Evolutionary conservation across 2,797 vertebrate genomes (phyloP).

Genomic region (Cyprinodon diabolis): DNA sequence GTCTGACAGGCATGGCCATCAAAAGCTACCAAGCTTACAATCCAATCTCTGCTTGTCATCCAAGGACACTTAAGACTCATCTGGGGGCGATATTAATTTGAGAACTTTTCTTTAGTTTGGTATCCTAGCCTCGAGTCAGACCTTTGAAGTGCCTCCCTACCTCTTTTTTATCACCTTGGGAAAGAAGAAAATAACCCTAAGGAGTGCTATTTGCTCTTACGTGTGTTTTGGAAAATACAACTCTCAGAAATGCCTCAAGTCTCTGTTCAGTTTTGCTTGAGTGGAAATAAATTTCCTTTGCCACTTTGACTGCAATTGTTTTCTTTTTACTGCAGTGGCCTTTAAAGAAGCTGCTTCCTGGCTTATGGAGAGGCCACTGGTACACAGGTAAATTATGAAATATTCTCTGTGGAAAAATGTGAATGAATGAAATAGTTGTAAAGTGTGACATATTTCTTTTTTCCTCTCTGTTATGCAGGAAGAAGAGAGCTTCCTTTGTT

Average conservation of each 20-base stretch:
- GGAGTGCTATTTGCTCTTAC: slow-evolving; percentile 15
- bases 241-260: slow-evolving; percentile 38
- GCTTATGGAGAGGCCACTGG: slow-evolving; percentile 25
- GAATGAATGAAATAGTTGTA: slow-evolving; percentile 21
- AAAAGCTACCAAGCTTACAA: slow-evolving; percentile 78
- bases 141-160: slow-evolving; percentile 24
- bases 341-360: slow-evolving; percentile 45
- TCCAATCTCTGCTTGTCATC: slow-evolving; percentile 79
- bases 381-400: slow-evolving; percentile 26
- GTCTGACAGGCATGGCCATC: slow-evolving; percentile 76
- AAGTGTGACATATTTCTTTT: slow-evolving; percentile 9
- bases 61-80: slow-evolving; percentile 79
- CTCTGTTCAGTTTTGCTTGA: slow-evolving; percentile 35
- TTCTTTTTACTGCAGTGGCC: slow-evolving; percentile 59
- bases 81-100: slow-evolving; percentile 74
- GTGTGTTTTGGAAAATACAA: slow-evolving; percentile 27
- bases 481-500: slow-evolving; percentile 42
- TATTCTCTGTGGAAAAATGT: slow-evolving; percentile 15
- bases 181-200: slow-evolving; percentile 14
- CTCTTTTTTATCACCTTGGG: slow-evolving; percentile 17
- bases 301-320: slow-evolving; percentile 25
- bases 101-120: slow-evolving; percentile 64
- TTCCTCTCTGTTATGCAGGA: slow-evolving; percentile 46
- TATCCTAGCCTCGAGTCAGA: slow-evolving; percentile 54
- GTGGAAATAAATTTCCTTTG: slow-evolving; percentile 32